Base-by-base conservation (phyloP, 1,140 invertebrate species). In the Conus betulinus region DNA sequence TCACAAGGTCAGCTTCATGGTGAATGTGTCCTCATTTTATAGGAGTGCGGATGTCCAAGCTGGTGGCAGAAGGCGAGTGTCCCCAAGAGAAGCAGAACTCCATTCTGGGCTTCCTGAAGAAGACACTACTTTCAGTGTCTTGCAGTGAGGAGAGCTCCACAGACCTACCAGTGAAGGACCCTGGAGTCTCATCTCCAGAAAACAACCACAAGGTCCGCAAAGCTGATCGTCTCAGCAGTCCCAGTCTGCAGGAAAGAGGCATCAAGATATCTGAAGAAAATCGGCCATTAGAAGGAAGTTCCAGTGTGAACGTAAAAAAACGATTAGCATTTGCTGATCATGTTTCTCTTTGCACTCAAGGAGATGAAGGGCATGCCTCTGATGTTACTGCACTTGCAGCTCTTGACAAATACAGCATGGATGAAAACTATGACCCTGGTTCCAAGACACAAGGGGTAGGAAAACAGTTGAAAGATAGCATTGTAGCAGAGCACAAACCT, bases 11-110 rank as follows among this genome's bases (percentile, higher is more conserved):
- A 39, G 39, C 39, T 39, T 39, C 39, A 39, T 39, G 39, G 39
- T 39, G 39, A 52, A 23, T 79, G 51, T n/a, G 15, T 82, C 63
- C 39, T 67, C 20, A 10, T 74, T 39, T 63, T n/a, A n/a, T 74
- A 93, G 92, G 91, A 17, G 94, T 96, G 17, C 89, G 95, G 20
- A 93, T 95, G 90, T 95, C 95, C 8, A 93, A 90, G 55, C 88
- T 94, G 3, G 52, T 90, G 2, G 60, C 89, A 85, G 84, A 90
- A 39, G 89, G 76, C 60, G 17, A 85, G 53, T 88, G 89, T 84
- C 52, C 51, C 7, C 89, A 86, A 78, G 87, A 90, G 85, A 88
- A 92, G 74, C 92, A 92, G 74, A 90, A 91, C 39, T 92, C 91
- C 53, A 86, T 93, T 20, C 86, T 88, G 52, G 88, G 90, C 55